Evolutionary conservation across 2,797 vertebrate genomes (phyloP).

Genomic region (Poeciliopsis gracilis): DNA sequence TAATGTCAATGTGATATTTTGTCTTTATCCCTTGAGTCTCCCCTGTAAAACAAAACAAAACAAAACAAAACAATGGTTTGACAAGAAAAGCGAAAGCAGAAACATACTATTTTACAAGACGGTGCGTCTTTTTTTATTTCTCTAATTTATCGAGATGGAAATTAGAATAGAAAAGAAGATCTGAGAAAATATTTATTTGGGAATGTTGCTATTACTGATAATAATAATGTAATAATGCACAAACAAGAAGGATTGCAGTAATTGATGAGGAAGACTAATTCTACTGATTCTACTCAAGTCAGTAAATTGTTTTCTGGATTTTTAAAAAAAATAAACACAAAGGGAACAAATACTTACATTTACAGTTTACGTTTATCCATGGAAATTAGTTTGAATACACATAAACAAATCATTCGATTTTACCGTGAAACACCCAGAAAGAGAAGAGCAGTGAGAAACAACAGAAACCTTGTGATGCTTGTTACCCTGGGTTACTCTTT

Average conservation of each 20-base stretch:
- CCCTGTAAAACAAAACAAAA: background rate
- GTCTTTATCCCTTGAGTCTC: background rate
- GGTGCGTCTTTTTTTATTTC: background rate
- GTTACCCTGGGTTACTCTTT: constrained; percentile 50
- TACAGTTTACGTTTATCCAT: background rate
- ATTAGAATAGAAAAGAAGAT: background rate
- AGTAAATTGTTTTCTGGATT: background rate
- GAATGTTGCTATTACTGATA: background rate
- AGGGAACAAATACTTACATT: background rate
- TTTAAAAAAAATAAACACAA: background rate
- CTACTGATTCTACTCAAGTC: background rate
- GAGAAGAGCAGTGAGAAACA: constrained; percentile 14
- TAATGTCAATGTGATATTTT: background rate
- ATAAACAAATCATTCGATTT: background rate
- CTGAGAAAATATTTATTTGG: background rate
- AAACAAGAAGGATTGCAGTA: background rate
- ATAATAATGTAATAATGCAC: background rate
- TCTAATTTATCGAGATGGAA: background rate
- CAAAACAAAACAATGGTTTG: background rate
- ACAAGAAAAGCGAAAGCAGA: background rate
- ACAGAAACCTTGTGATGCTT: constrained; percentile 36
- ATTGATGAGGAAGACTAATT: background rate
- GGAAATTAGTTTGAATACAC: background rate
- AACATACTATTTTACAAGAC: background rate
- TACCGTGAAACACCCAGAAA: background rate